These are phyloP conservation scores for Drosophila ohnishii DNA, from an alignment of 1,140 invertebrate species.

Conservation along the genomic window DNA sequence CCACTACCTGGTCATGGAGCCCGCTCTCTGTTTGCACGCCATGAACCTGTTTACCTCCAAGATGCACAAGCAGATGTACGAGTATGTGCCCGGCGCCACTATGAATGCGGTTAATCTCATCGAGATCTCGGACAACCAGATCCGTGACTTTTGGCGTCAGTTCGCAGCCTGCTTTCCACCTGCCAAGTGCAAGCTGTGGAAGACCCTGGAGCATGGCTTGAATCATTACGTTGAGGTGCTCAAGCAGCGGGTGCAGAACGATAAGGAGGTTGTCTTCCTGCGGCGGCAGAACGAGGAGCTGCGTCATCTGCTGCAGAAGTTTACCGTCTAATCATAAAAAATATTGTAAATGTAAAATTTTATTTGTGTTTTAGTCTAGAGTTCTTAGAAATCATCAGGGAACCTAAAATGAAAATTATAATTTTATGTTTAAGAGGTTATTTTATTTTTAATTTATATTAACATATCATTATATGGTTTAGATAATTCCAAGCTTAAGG, in stretches of 20 bases:
- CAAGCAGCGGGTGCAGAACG: conserved; percentile 84
- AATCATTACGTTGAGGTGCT: conserved; percentile 85
- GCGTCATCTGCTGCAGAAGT: conserved; percentile 83
- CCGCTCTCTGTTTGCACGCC: conserved; percentile 84
- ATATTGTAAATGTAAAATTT: conserved; percentile 5
- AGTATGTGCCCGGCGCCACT: conserved; percentile 25
- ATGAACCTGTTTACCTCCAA: conserved; percentile 82
- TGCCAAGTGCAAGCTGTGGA: conserved; percentile 84
- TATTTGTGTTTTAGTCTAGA: not conserved
- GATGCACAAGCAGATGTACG: conserved; percentile 64
- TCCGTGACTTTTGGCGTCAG: conserved; percentile 65
- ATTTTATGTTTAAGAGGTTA: not conserved
- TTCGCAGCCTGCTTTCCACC: conserved; percentile 82
- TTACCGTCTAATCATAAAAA: conserved; percentile 36
- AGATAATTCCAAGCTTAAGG: not conserved
- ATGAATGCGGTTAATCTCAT: conserved; percentile 49
- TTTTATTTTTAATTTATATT: not conserved
- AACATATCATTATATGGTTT: not conserved
- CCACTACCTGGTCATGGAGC: conserved; percentile 85
- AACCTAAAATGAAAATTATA: not conserved
- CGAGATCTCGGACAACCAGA: conserved; percentile 45
- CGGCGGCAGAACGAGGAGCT: conserved; percentile 85
- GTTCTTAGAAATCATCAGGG: no score
- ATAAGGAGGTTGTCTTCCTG: conserved; percentile 83
- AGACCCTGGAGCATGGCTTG: conserved; percentile 84